phyloP scores from a whole-genome alignment of 2,113 vertebrate species.

The Nesoenas mayeri region DNA sequence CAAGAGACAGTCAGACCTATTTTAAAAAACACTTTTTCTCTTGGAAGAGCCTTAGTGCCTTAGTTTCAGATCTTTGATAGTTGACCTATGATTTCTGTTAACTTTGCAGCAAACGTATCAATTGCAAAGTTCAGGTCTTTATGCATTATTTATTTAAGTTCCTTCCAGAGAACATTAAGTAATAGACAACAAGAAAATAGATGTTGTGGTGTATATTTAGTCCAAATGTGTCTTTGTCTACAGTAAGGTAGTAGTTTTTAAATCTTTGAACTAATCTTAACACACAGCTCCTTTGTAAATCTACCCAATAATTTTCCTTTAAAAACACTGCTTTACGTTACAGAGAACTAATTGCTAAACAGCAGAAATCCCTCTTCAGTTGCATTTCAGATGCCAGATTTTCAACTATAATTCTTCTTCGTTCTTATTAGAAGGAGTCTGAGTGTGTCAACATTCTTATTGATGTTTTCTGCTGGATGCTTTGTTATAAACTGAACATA shows the following conservation, averaged over 20 bases:
- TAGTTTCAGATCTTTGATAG: neutral
- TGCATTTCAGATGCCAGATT: slow-evolving; percentile 29
- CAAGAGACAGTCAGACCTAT: neutral
- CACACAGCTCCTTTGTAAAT: neutral
- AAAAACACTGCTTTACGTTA: neutral
- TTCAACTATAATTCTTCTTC: slow-evolving; percentile 37
- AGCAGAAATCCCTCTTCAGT: slow-evolving; percentile 17
- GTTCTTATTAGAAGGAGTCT: slow-evolving; percentile 46
- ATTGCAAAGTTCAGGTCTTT: neutral
- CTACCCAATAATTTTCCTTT: slow-evolving; percentile 12
- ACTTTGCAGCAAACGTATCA: neutral
- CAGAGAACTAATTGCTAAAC: slow-evolving; percentile 29
- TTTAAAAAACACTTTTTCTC: neutral
- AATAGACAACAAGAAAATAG: neutral
- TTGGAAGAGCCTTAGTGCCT: neutral
- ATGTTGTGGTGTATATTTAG: slow-evolving; percentile 2
- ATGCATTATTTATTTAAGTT: slow-evolving; percentile 20
- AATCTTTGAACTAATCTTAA: slow-evolving; percentile 39
- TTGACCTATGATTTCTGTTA: slow-evolving; percentile 11
- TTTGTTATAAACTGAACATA: slow-evolving; percentile 56
- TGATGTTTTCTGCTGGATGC: slow-evolving; percentile 53
- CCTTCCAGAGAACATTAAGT: slow-evolving; percentile 20
- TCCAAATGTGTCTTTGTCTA: neutral
- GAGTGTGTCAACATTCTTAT: slow-evolving; percentile 34
- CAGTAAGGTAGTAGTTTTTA: slow-evolving; percentile 3